Percentiles rank a stretch among this genome's conserved stretches.
These are phyloP conservation scores for Heterohyrax brucei DNA, from an alignment of 2,797 vertebrate genomes.

Conservation along the genomic window DNA sequence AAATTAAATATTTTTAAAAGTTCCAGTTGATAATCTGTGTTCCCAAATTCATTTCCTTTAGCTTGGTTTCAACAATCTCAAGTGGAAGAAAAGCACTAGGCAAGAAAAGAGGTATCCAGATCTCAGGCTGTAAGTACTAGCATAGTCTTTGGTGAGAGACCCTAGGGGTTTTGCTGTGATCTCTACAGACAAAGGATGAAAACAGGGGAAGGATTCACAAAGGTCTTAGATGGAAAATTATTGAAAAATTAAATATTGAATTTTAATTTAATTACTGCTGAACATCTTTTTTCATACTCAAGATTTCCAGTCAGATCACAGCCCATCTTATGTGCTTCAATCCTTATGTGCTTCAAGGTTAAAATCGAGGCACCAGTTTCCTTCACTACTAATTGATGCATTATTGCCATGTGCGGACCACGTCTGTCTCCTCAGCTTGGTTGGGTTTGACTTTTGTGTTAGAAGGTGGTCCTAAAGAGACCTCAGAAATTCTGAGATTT, in stretches of 20 bases:
- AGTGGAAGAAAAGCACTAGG: rapidly evolving
- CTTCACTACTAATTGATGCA: background rate
- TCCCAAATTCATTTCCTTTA: background rate
- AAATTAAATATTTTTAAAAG: background rate
- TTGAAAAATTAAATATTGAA: background rate
- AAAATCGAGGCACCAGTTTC: background rate
- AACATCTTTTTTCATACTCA: background rate
- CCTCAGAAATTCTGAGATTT: background rate
- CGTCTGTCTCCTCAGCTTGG: background rate
- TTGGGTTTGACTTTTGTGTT: background rate
- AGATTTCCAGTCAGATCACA: background rate
- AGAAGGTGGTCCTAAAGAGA: background rate
- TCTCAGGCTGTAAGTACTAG: background rate
- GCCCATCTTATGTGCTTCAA: too few species aligned
- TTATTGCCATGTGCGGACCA: rapidly evolving
- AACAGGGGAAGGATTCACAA: background rate
- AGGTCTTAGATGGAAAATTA: background rate
- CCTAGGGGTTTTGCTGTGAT: background rate
- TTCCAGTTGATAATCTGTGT: rapidly evolving
- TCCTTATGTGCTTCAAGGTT: background rate
- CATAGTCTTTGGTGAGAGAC: rapidly evolving
- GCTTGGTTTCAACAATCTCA: background rate
- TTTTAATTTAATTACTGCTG: background rate
- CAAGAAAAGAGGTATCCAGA: too few species aligned
- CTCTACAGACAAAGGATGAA: background rate